Base-by-base conservation (phyloP, 2,113 vertebrate species). In the Drymodes brunneopygia region DNA sequence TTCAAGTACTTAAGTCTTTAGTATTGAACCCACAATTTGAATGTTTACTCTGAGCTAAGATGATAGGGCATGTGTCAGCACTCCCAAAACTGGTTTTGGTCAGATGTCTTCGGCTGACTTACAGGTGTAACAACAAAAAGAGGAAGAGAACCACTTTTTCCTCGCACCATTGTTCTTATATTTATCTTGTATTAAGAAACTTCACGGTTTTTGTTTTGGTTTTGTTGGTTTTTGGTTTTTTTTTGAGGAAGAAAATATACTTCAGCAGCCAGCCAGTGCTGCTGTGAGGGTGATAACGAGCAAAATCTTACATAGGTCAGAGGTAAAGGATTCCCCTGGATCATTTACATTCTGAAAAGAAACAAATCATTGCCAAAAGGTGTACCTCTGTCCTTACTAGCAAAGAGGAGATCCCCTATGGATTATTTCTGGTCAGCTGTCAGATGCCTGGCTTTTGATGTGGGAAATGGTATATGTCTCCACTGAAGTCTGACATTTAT, bases 371-470 rank as follows among this genome's bases (percentile, higher is more conserved):
- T 88, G 69, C 74, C 78, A 88, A 93, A 94, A 92, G 87, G 48
- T 93, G 51, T 95, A 69, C 45, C 64, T 95, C 87, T 94, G 53
- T 96, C 83, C 93, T 94, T 86, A 84, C 71, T 94, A 90, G 88
- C 78, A 91, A 92, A 95, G 64, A 92, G 73, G 95, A 91, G 86
- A 82, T 94, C 69, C 90, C 94, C 93, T 90, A 80, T 95, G 95
- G 96, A 95, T 92, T 97, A 85, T 95, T 96, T 83, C 95, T 96
- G 94, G 86, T 97, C 81, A 95, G 81, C 95, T 95, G 94, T 97
- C 97, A 97, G 88, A 95, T 96, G 83, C 78, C 83, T 95, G 61
- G 79, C 70, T 95, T 97, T 97, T 97, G 93, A 97, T 97, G 91
- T 95, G 91, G 95, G 91, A 97, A 97, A 95, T 14, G 15, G 67